These are phyloP conservation scores for Drosophila seguyi DNA, from an alignment of 1,140 invertebrate species.

Conservation along the genomic window DNA sequence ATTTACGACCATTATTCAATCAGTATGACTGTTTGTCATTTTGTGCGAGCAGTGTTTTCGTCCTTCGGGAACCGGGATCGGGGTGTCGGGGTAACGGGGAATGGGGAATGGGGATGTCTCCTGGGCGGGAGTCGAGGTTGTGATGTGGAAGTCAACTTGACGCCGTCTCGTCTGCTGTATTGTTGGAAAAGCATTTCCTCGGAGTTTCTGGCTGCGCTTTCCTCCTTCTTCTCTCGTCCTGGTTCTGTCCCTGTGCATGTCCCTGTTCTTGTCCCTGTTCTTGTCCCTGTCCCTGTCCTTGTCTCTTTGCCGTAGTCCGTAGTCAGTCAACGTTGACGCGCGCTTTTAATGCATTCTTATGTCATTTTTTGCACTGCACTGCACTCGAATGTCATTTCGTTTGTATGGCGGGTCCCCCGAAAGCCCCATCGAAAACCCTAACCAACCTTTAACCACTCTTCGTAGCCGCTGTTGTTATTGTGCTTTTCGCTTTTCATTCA, in stretches of 20 bases:
- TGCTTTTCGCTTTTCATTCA: conserved; percentile 75
- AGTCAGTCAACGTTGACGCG: conserved; percentile 83
- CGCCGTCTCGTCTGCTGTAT: conserved; percentile 80
- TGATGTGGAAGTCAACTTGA: conserved; percentile 73
- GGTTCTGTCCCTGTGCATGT: not conserved
- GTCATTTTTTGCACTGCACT: conserved; percentile 78
- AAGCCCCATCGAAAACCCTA: conserved; percentile 32
- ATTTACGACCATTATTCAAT: conserved; percentile 84
- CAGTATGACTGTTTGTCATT: conserved; percentile 83
- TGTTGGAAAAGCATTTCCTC: conserved; percentile 73
- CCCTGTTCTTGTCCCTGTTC: conserved; percentile 2
- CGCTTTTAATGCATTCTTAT: conserved; percentile 83
- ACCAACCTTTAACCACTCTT: conserved; percentile 50
- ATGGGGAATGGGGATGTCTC: conserved; percentile 28
- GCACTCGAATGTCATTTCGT: conserved; percentile 82
- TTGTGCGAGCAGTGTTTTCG: conserved; percentile 63
- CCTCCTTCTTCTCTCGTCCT: conserved; percentile 12
- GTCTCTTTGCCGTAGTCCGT: conserved; percentile 27
- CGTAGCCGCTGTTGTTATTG: conserved; percentile 52
- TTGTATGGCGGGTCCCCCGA: conserved; percentile 38
- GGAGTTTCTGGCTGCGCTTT: conserved; percentile 26
- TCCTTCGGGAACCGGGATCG: conserved; percentile 9
- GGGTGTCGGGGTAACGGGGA: not conserved
- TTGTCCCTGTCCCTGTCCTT: conserved; percentile 14
- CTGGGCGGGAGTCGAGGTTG: conserved; percentile 36